Percentiles rank a stretch among this genome's conserved stretches.
Conservation (phyloP, 2,797 vertebrate genomes). For the Rhodeus uyekii region DNA sequence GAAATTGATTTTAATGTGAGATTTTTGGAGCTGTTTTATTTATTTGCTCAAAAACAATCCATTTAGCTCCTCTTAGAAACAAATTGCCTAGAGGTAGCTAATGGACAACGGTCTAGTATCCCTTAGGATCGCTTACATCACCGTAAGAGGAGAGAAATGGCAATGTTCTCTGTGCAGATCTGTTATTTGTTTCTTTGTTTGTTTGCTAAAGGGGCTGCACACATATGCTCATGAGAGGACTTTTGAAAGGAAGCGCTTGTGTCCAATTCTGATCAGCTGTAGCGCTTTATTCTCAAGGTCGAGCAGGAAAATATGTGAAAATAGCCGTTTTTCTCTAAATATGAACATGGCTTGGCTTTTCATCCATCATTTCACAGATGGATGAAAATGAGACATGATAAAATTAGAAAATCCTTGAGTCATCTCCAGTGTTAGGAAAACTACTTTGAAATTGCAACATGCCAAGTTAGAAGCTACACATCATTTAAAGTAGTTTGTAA, state of each 20-base stretch:
- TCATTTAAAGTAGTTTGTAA: neutral
- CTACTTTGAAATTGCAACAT: neutral
- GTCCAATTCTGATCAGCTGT: neutral
- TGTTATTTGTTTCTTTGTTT: constrained; percentile 22
- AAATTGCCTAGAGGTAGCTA: constrained; percentile 40
- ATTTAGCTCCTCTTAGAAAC: constrained; percentile 47
- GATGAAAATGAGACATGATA: constrained; percentile 18
- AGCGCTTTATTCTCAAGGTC: constrained; percentile 1
- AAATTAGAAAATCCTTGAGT: neutral
- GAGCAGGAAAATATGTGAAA: neutral
- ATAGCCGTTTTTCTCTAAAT: constrained; percentile 5
- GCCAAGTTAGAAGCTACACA: neutral
- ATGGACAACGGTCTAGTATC: constrained; percentile 37
- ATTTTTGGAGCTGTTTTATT: constrained; percentile 35
- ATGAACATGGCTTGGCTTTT: neutral
- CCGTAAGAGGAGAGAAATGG: constrained; percentile 1
- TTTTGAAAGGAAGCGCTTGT: neutral
- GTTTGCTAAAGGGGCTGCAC: neutral
- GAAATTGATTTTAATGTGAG: constrained; percentile 40
- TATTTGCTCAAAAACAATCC: constrained; percentile 48
- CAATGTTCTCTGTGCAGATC: neutral
- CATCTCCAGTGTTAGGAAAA: neutral
- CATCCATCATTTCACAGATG: constrained; percentile 12
- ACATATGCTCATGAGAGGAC: neutral
- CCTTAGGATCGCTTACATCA: constrained; percentile 25